Evolutionary conservation across 2,113 vertebrate species (phyloP).

Genomic region (Hemiscyllium ocellatum): DNA sequence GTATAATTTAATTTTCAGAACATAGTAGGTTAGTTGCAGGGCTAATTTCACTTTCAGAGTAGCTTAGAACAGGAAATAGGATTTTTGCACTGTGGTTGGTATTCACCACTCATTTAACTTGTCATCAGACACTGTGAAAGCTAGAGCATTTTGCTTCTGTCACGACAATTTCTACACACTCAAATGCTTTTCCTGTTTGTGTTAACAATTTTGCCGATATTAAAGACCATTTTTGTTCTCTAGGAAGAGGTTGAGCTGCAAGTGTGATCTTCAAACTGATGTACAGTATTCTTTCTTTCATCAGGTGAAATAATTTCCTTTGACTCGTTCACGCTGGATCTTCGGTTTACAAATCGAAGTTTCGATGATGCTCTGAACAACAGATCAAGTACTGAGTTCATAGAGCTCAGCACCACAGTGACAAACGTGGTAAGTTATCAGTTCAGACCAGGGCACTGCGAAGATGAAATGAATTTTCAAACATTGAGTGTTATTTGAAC

Average conservation of each 20-base stretch:
- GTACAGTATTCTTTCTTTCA: neutral
- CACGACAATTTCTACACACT: neutral
- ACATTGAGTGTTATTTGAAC: neutral
- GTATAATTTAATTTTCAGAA: neutral
- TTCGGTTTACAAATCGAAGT: neutral
- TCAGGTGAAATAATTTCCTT: accelerated
- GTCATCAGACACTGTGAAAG: neutral
- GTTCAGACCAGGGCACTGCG: neutral
- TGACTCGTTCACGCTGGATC: accelerated
- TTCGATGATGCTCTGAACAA: neutral
- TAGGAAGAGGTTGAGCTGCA: neutral
- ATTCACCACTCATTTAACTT: neutral
- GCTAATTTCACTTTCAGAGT: too few species aligned
- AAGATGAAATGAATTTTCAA: neutral
- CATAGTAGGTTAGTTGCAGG: neutral
- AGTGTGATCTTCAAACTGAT: neutral
- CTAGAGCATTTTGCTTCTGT: neutral
- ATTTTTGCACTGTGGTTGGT: neutral
- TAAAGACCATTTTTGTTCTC: neutral
- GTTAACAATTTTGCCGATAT: neutral
- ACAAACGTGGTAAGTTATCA: neutral
- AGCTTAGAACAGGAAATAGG: neutral
- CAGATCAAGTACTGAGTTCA: neutral
- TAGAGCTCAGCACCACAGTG: neutral
- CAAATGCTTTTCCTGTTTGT: neutral